Evolutionary conservation across 2,888 invertebrate genomes (phyloP).

Genomic region (Leptodirus hochenwartii): DNA sequence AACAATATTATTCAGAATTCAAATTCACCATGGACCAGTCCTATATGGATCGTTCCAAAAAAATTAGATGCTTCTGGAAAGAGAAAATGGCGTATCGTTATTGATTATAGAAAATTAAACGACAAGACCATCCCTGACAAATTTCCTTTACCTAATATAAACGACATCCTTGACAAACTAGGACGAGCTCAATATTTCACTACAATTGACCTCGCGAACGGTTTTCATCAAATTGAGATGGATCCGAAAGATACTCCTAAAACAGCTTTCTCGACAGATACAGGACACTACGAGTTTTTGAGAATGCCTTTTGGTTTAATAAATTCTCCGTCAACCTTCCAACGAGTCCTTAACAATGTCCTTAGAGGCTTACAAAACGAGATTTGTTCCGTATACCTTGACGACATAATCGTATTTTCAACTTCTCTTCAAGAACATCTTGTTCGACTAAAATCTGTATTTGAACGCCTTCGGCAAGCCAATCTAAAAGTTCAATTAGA

Average conservation of each 20-base stretch:
- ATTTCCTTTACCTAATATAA: constrained; percentile 18
- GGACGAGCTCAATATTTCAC: constrained; percentile 18
- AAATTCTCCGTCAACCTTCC: constrained; percentile 16
- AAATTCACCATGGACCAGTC: constrained; percentile 11
- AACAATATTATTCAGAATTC: constrained; percentile 11
- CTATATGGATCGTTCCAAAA: constrained; percentile 15
- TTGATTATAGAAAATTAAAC: constrained; percentile 16
- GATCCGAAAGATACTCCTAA: constrained; percentile 14
- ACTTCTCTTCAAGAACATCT: constrained; percentile 12
- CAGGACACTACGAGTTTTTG: constrained; percentile 16
- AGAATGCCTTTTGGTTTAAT: constrained; percentile 17
- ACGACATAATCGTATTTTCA: constrained; percentile 14
- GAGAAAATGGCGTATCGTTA: constrained; percentile 14
- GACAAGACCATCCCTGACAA: constrained; percentile 17
- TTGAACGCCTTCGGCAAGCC: constrained; percentile 10
- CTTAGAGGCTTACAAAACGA: constrained; percentile 11
- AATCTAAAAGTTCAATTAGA: constrained; percentile 14
- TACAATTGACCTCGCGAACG: constrained; percentile 17
- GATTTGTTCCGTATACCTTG: constrained; percentile 14
- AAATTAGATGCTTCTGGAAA: constrained; percentile 13
- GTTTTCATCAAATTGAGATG: constrained; percentile 20
- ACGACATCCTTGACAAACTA: constrained; percentile 18
- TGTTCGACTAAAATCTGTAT: constrained; percentile 10
- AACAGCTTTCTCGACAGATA: constrained; percentile 17
- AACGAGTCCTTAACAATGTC: constrained; percentile 14